Evolutionary conservation across 92 coral and sea anemone species (phyloP).

Genomic region (Hydrozoanthus gracilis): DNA sequence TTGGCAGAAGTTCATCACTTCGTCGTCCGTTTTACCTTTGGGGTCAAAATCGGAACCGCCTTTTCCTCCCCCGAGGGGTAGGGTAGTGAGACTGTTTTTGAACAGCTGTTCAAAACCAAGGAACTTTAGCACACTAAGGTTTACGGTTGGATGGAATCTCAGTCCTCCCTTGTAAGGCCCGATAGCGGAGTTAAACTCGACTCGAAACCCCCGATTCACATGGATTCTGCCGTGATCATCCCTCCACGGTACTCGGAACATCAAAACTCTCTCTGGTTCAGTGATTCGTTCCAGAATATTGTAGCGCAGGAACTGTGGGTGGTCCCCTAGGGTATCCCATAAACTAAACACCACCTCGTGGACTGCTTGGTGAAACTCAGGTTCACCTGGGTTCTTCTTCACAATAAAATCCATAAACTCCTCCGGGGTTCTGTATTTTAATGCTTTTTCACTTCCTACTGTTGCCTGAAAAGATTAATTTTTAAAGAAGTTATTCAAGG

Average conservation of each 20-base stretch:
- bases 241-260: constrained; percentile 93
- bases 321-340: constrained; percentile 70
- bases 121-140: constrained; percentile 84
- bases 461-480: constrained; percentile 16
- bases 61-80: constrained; percentile 91
- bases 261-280: constrained; percentile 89
- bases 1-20: constrained; percentile 94
- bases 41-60: constrained; percentile 95
- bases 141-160: constrained; percentile 85
- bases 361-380: constrained; percentile 91
- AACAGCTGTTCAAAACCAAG: constrained; percentile 90
- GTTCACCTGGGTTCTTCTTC: constrained; percentile 76
- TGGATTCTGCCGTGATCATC: constrained; percentile 74
- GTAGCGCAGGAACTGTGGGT: constrained; percentile 64
- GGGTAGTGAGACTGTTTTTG: constrained; percentile 88
- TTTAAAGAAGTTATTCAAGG: too few species aligned
- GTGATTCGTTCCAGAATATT: constrained; percentile 85
- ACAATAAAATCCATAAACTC: constrained; percentile 65
- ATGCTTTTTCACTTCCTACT: constrained; percentile 13
- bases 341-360: constrained; percentile 77
- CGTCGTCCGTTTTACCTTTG: constrained; percentile 83
- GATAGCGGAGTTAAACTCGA: constrained; percentile 88
- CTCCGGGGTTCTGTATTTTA: constrained; percentile 66
- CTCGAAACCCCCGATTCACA: constrained; percentile 86
- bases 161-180: constrained; percentile 92